A percentile compares a stretch with the other conserved stretches of the same genome.
Evolutionary conservation across 2,888 invertebrate genomes (phyloP).

Genomic region (Melinaea marsaeus): DNA sequence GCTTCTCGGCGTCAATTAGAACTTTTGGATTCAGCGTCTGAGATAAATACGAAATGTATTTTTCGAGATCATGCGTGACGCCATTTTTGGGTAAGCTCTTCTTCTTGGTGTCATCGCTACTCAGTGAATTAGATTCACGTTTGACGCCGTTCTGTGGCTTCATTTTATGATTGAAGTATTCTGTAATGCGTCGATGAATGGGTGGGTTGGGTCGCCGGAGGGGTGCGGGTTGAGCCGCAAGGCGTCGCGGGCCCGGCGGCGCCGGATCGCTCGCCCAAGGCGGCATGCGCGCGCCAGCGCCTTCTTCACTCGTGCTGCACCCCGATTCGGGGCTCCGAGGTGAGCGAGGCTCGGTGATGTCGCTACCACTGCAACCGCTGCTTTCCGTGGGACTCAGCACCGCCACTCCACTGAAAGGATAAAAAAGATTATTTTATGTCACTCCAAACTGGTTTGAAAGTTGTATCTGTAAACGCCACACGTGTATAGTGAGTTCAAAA

Average conservation of each 20-base stretch:
- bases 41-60: conserved; percentile 72
- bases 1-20: conserved; percentile 64
- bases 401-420: conserved; percentile 87
- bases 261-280: conserved; percentile 73
- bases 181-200: conserved; percentile 88
- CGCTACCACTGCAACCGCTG: conserved; percentile 83
- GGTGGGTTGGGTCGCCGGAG: conserved; percentile 55
- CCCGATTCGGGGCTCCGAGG: conserved; percentile 85
- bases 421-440: conserved; percentile 10
- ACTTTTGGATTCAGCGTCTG: conserved; percentile 72
- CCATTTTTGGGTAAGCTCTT: conserved; percentile 71
- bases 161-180: conserved; percentile 90
- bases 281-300: conserved; percentile 69
- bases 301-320: conserved; percentile 77
- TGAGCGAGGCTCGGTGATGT: conserved; percentile 91
- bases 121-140: conserved; percentile 54
- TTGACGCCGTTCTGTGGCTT: conserved; percentile 80
- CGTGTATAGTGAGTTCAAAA: not conserved
- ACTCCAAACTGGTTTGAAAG: not conserved
- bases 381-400: conserved; percentile 87
- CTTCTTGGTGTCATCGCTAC: conserved; percentile 61
- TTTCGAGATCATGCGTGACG: conserved; percentile 69
- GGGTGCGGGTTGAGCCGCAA: conserved; percentile 62
- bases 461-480: conserved; percentile 2
- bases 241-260: conserved; percentile 67